These are phyloP conservation scores for Phoebastria nigripes DNA, from an alignment of 2,797 vertebrate genomes.

Conservation along the genomic window DNA sequence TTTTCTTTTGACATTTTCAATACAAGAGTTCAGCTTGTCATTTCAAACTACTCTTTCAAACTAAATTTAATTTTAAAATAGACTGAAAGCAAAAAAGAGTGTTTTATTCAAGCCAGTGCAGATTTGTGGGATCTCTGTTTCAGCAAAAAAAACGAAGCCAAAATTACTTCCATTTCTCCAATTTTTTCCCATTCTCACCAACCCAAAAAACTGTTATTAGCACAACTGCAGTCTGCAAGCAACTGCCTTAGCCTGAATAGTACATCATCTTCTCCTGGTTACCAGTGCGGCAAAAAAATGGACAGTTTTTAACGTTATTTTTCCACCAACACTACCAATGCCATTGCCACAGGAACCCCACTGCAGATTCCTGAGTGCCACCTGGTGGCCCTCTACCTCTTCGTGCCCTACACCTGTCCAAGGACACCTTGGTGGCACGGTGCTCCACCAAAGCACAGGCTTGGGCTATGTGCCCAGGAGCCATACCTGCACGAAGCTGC, in stretches of 20 bases:
- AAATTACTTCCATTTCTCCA: neutral
- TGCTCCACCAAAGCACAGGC: neutral
- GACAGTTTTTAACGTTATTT: neutral
- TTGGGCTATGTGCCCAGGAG: neutral
- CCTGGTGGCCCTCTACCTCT: neutral
- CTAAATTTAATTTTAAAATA: neutral
- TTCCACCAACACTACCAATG: neutral
- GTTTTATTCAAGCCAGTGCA: neutral
- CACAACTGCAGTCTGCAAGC: neutral
- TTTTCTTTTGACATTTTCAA: neutral
- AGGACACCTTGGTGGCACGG: neutral
- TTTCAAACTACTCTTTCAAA: neutral
- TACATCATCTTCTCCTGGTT: neutral
- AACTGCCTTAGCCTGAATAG: neutral
- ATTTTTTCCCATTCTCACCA: neutral
- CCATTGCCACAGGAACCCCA: neutral
- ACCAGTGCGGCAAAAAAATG: neutral
- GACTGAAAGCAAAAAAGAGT: neutral
- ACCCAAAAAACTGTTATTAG: neutral
- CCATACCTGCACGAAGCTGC: accelerated
- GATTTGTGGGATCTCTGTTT: neutral
- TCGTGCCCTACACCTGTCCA: neutral
- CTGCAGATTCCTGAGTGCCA: neutral
- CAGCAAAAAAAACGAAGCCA: neutral
- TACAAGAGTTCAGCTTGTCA: neutral